These are phyloP conservation scores for Acanthosoma haemorrhoidale DNA, from an alignment of 2,888 invertebrate genomes.

Conservation along the genomic window DNA sequence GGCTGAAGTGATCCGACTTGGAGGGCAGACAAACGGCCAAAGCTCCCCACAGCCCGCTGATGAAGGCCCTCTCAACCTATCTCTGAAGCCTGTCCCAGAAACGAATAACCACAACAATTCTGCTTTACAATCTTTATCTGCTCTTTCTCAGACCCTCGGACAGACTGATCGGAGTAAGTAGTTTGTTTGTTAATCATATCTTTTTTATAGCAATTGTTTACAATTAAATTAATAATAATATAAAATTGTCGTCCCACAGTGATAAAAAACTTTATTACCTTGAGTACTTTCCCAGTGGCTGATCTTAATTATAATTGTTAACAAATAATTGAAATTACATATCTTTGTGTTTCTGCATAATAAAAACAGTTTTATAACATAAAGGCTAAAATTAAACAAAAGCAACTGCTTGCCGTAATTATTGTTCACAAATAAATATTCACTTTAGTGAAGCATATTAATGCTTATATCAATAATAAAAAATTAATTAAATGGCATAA, in stretches of 20 bases:
- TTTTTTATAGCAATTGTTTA: neutral
- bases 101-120: conserved; percentile 37
- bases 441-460: too few relatives aligned
- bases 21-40: conserved; percentile 53
- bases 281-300: too few relatives aligned
- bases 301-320: too few relatives aligned
- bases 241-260: neutral
- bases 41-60: conserved; percentile 31
- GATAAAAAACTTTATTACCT: too few relatives aligned
- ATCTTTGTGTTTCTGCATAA: too few relatives aligned
- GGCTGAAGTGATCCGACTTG: conserved; percentile 76
- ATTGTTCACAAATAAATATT: too few relatives aligned
- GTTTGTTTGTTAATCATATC: neutral
- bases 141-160: conserved; percentile 40
- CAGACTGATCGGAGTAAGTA: conserved; percentile 53
- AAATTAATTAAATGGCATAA: too few relatives aligned
- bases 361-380: too few relatives aligned
- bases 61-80: conserved; percentile 76
- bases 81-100: conserved; percentile 60
- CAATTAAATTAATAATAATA: neutral
- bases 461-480: too few relatives aligned
- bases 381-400: too few relatives aligned
- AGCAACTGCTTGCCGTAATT: too few relatives aligned
- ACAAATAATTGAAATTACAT: too few relatives aligned
- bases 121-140: conserved; percentile 41